These are phyloP conservation scores for Embiotoca jacksoni DNA, from an alignment of 2,113 vertebrate genomes.

Conservation along the genomic window DNA sequence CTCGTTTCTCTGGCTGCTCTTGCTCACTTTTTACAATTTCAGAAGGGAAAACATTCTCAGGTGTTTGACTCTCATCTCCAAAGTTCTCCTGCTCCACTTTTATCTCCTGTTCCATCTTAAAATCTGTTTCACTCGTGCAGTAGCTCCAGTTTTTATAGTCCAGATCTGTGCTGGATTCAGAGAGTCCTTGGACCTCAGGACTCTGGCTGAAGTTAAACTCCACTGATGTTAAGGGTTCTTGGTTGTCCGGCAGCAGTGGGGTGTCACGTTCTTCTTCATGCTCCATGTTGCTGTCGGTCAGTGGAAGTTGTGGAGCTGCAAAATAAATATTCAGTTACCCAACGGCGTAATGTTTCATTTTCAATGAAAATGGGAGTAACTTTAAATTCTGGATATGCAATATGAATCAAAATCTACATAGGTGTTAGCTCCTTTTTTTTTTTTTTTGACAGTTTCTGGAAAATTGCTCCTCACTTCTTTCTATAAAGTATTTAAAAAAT, in stretches of 20 bases:
- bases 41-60: background rate
- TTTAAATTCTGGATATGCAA: no score
- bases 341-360: background rate
- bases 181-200: background rate
- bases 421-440: no score
- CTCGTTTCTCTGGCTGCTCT: background rate
- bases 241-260: background rate
- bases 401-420: no score
- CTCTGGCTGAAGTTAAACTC: background rate
- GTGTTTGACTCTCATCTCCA: conserved; percentile 2
- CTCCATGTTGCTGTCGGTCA: background rate
- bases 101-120: conserved; percentile 9
- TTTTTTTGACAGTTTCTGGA: no score
- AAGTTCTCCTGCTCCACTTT: conserved; percentile 49
- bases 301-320: conserved; percentile 12
- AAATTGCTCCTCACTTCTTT: no score
- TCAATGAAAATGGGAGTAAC: no score
- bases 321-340: background rate
- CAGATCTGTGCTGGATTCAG: background rate
- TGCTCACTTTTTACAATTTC: conserved; percentile 29
- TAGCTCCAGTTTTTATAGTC: conserved; percentile 11
- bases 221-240: conserved; percentile 1
- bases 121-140: conserved; percentile 2
- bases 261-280: background rate
- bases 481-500: background rate